These are phyloP conservation scores for Epizoanthus fatuus DNA, from an alignment of 92 coral and sea anemone genomes.

Conservation along the genomic window DNA sequence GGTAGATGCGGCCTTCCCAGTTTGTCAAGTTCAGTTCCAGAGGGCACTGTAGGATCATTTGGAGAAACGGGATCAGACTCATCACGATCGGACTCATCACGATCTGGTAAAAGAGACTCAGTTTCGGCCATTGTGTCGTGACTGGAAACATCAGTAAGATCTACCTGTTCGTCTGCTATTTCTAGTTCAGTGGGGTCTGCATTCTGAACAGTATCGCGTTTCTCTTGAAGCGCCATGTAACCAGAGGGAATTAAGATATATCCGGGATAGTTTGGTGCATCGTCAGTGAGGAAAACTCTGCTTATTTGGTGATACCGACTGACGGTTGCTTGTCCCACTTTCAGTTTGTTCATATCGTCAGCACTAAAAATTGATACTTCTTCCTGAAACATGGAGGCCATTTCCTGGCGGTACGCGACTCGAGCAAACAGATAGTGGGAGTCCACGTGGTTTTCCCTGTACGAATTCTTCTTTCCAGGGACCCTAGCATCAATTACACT, in stretches of 20 bases:
- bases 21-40: conserved; percentile 23
- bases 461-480: neutral
- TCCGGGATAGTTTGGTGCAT: too few species aligned
- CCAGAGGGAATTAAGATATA: too few species aligned
- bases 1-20: conserved; percentile 48
- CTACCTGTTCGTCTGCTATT: neutral
- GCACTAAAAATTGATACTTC: too few species aligned
- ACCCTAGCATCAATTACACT: conserved; percentile 48
- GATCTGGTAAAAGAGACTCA: conserved; percentile 10
- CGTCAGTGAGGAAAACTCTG: too few species aligned
- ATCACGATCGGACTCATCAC: neutral
- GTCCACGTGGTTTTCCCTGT: conserved; percentile 28
- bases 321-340: too few species aligned
- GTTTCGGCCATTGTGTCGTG: conserved; percentile 10
- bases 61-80: neutral
- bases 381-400: too few species aligned
- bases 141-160: conserved; percentile 14
- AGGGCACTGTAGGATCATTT: conserved; percentile 17
- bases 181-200: neutral
- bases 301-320: too few species aligned
- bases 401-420: neutral
- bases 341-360: too few species aligned
- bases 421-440: conserved; percentile 1
- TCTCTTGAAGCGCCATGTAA: too few species aligned
- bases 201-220: neutral